Evolutionary conservation across 2,113 vertebrate genomes (phyloP), one percentile per base, ranked within the genome.

Genomic region (Rhabdomys dilectus): DNA sequence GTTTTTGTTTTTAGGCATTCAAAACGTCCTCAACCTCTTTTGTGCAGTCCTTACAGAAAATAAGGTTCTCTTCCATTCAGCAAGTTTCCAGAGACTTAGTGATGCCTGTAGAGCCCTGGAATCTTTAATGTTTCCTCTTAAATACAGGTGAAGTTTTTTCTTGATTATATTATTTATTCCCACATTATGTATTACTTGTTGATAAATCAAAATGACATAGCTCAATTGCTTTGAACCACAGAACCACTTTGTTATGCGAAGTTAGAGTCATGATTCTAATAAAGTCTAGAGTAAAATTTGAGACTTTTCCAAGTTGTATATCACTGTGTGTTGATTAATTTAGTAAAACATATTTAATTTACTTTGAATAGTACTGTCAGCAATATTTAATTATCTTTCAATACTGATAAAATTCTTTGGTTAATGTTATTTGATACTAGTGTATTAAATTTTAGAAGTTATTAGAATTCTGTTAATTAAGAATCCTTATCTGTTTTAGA

Each of bases 11-110:
- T 64, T 98, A 99, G 99, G 99, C 97, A 99, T 99, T 98, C 99
- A 99, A 98, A 99, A 99, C 92, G 99, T 99, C 75, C 99, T 99
- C 80, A 99, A 99, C 98, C 99, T 99, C 66, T 99, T 99, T 96
- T 99, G 99, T 98, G 99, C 99, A 0, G 99, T 99, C 97, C 99
- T 99, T 97, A 99, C 99, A 21, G 99, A 99, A 98, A 99, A 99
- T 98, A 99, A 99, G 95, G 99, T 99, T 99, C 98, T 99, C 85
- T 99, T 99, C 98, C 99, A 99, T 98, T 99, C 99, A 75, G 99
- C 99, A 97, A 99, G 99, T 98, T 99, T 99, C 98, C 99, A 99
- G 99, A 99, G 99, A 97, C 99, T 99, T 19, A 99, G 99, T 60
- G 99, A 99, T 98, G 99, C 99, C 12, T 99, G 99, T 86, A 99